Evolutionary conservation across 2,113 vertebrate genomes (phyloP).

Genomic region (Chionis minor): DNA sequence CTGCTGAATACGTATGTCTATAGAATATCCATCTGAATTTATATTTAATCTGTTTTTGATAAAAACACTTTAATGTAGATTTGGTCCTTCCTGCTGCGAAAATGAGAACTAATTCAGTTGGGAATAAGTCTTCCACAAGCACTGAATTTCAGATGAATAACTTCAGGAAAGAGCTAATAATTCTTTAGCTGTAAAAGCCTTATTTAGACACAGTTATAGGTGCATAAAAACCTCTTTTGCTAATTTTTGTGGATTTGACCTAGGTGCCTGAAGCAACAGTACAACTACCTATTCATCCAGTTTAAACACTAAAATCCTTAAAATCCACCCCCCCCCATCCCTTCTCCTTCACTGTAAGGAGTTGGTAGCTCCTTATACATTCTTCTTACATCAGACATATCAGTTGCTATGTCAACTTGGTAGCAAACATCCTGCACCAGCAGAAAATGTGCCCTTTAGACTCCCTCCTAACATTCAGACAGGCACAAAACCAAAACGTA

Average conservation of each 20-base stretch:
- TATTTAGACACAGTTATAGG: background rate
- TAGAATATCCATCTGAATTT: background rate
- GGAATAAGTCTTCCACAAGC: background rate
- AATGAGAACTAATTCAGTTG: background rate
- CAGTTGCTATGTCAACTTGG: no score
- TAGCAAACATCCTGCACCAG: background rate
- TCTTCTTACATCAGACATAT: background rate
- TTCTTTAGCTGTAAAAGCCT: background rate
- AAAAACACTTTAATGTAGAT: background rate
- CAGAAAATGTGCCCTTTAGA: background rate
- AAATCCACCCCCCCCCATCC: background rate
- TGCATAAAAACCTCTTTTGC: background rate
- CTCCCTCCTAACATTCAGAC: background rate
- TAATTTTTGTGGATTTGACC: background rate
- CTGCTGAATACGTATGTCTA: background rate
- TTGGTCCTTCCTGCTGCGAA: background rate
- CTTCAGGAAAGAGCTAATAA: background rate
- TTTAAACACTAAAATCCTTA: background rate
- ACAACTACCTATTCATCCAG: background rate
- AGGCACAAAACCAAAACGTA: background rate
- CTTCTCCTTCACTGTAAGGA: background rate
- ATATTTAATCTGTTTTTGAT: background rate
- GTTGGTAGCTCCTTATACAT: background rate
- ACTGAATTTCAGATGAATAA: background rate
- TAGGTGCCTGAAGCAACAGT: background rate